Base-by-base conservation (phyloP, 2,888 invertebrate genomes). In the Acheta domesticus region DNA sequence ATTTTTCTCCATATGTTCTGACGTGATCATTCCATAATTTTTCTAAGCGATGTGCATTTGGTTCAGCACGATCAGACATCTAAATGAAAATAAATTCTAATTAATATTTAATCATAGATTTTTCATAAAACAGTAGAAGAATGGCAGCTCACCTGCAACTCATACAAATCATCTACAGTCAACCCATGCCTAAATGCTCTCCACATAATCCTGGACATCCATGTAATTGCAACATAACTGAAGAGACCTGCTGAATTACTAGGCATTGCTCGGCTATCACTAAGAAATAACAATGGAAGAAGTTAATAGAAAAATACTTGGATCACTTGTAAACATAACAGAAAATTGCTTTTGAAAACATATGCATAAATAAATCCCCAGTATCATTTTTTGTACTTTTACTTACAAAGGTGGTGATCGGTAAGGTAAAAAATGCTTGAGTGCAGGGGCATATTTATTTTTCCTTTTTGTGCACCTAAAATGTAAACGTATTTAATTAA, bases 131-230 rank as follows among this genome's bases (percentile, higher is more conserved):
- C n/a, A 1, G 21, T 12, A 14, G 48, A n/a, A 14, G n/a, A 50
- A 74, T 62, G 75, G 20, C n/a, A 75, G 75, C 80, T 79, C 79
- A 85, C 85, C 82, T 84, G 83, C 0, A 85, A 79, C 48, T 84
- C 83, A 84, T 86, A 85, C 73, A 86, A 81, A 81, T 85, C 84
- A 3, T 86, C 83, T 12, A 83, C 82, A 1, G 84, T 85, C 11
- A 86, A 83, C 0, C 87, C 87, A 49, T 84, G 82, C 48, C 84
- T 83, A 78, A 85, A 86, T 1, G 87, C 86, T 79, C 85, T 85
- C 85, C 86, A 86, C 86, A 88, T 86, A 74, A 86, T 83, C 5
- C 83, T 83, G 1, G 86, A 85, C 80, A 87, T 83, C 88, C 88
- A 88, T 62, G 85, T 83, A 77, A 86, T 85, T 14, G 86, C 86